Base-by-base conservation (phyloP, 2,888 invertebrate species). In the Ormyrus nitidulus region DNA sequence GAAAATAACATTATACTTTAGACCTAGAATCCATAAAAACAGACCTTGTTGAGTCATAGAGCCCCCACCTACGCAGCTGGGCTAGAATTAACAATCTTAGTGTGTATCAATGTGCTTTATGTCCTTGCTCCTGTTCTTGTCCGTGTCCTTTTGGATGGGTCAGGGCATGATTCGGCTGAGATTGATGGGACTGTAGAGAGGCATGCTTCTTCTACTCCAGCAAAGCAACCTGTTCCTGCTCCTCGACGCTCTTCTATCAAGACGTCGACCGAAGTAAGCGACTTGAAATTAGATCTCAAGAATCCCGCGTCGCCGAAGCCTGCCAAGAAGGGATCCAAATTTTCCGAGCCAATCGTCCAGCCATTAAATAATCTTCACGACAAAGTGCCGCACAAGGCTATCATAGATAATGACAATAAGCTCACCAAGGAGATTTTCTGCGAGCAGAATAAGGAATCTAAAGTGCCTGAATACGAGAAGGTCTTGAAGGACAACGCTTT, bases 41-140 rank as follows among this genome's bases (percentile, higher is more conserved):
- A 84, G 81, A 84, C 84, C 84, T 85, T 64, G 84, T 85, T 86
- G 82, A 85, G 84, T 85, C 84, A 85, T 84, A 68, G 81, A 85
- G 85, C 85, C 86, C 34, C 86, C 85, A 86, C 83, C 83, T 83
- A 79, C 83, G 81, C 86, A 87, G 86, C 85, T 87, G 88, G 87
- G 86, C 87, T 89, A 88, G 86, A 87, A 81, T 86, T 88, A 78
- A 83, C 84, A 85, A 84, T 88, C 87, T 90, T 89, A 89, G 90
- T 90, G 88, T 90, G 89, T 90, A 90, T 90, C 89, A 90, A 90
- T 90, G 90, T 90, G 90, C 90, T 90, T 90, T 90, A 89, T 90
- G 89, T 89, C 90, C 90, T 90, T 86, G 88, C 88, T 90, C 90
- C 90, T 89, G 89, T 90, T 89, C 88, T 89, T 89, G 89, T 90